Percentiles rank a stretch among this genome's conserved stretches.
These are phyloP conservation scores for Diaphora mendica DNA, from an alignment of 2,888 invertebrate genomes.

Conservation along the genomic window DNA sequence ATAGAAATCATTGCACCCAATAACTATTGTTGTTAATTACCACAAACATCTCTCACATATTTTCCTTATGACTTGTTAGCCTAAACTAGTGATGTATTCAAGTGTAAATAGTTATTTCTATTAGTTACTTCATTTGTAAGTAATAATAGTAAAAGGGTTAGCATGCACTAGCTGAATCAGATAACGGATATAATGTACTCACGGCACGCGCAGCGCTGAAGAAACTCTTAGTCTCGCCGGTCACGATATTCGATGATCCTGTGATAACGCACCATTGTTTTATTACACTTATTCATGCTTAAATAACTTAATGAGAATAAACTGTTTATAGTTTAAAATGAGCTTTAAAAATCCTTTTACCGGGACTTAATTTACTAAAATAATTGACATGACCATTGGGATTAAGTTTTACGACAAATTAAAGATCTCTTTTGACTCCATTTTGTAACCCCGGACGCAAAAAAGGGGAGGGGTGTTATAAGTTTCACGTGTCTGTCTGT, in stretches of 20 bases:
- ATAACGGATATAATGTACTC: conserved; percentile 78
- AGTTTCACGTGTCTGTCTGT: too few relatives aligned
- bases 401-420: background rate
- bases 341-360: background rate
- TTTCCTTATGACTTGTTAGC: background rate
- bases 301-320: conserved; percentile 25
- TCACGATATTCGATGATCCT: conserved; percentile 95
- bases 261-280: conserved; percentile 74
- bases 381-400: background rate
- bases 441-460: too few relatives aligned
- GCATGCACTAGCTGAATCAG: conserved; percentile 35
- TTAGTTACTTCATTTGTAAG: conserved; percentile 6
- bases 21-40: background rate
- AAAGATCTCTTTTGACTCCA: too few relatives aligned
- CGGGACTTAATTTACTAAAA: background rate
- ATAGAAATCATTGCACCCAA: background rate
- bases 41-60: background rate
- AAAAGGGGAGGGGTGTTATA: too few relatives aligned
- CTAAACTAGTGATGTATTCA: background rate
- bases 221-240: conserved; percentile 96
- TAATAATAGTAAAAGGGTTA: conserved; percentile 17
- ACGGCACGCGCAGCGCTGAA: conserved; percentile 96
- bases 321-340: conserved; percentile 12
- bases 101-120: conserved; percentile 9
- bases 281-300: conserved; percentile 38